Base-by-base conservation (phyloP, 2,797 vertebrate species). In the Meriones psammophilus region DNA sequence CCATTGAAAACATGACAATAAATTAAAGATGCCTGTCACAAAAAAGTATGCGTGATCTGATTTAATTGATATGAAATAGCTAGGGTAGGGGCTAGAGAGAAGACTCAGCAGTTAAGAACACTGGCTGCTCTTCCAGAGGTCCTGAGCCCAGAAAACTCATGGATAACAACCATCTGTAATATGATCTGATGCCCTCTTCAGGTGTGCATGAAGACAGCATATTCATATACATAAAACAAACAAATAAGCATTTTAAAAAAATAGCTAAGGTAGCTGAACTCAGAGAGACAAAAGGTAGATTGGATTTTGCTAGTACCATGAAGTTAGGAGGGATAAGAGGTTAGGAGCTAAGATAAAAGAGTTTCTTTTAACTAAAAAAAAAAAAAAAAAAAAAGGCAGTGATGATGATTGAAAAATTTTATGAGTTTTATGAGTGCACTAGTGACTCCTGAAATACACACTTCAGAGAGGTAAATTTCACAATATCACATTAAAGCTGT, bases 11-110 rank as follows among this genome's bases (percentile, higher is more conserved):
- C 7, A 87, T 69, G 8, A 60, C 12, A 26, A 14, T 78, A 68
- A 90, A 24, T 89, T 73, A 87, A 86, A 54, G 22, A 76, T 86
- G 62, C 4, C 18, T 62, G 20, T n/a, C 69, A 88, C 77, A 95
- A 7, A 1, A 50, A 77, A 22, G 14, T 30, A 9, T 28, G 79
- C 13, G 56, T 36, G 50, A 36, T 88, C 64, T 64, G 66, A 76
- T 64, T 90, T 46, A 17, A 28, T 85, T 58, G 46, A 8, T 79
- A 28, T 33, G 28, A 76, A 85, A 66, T 89, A 64, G 33, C 64
- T 58, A 88, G 4, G 74, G 28, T 15, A 50, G 50, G 50, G 50
- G 50, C 9, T 50, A 0, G 50, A 50, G 1, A 50, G 50, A 50
- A 10, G 50, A 50, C 50, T 50, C 50, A 50, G 8, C 50, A 50